phyloP scores from a whole-genome alignment of 2,888 invertebrate genomes.

The Acanthacorydalis orientalis region DNA sequence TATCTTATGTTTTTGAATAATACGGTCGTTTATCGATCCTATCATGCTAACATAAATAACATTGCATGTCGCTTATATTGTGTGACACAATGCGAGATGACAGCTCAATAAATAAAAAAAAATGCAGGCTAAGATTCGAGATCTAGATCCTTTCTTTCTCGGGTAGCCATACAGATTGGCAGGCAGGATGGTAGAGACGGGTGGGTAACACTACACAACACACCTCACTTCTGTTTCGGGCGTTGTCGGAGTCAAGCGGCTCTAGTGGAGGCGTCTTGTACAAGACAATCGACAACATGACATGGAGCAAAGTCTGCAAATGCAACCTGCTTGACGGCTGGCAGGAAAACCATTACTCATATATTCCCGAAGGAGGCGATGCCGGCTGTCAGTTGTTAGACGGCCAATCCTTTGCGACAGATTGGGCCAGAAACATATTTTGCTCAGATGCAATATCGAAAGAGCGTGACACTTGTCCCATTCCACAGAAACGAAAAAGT shows the following conservation, averaged over 20 bases:
- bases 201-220: too few species aligned
- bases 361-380: slow-evolving; percentile 20
- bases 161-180: too few species aligned
- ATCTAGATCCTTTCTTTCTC: too few species aligned
- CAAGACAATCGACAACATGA: slow-evolving; percentile 2
- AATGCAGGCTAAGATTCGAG: too few species aligned
- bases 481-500: slow-evolving; percentile 1
- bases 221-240: background rate
- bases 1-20: too few species aligned
- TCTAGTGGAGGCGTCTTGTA: background rate
- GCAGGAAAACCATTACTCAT: slow-evolving; percentile 26
- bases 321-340: slow-evolving; percentile 14
- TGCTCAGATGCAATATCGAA: slow-evolving; percentile 18
- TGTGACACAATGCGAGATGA: too few species aligned
- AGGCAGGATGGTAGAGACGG: too few species aligned
- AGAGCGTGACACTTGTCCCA: slow-evolving; percentile 10
- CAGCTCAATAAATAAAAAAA: too few species aligned
- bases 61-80: too few species aligned
- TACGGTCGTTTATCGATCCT: too few species aligned
- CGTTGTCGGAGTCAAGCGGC: slow-evolving; percentile 1
- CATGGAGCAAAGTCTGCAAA: slow-evolving; percentile 5
- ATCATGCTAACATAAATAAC: too few species aligned
- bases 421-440: slow-evolving; percentile 24
- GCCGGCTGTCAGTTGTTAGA: slow-evolving; percentile 25
- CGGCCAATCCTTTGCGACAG: slow-evolving; percentile 26